Base-by-base conservation (phyloP, 2,888 invertebrate species). In the Congeria kusceri region DNA sequence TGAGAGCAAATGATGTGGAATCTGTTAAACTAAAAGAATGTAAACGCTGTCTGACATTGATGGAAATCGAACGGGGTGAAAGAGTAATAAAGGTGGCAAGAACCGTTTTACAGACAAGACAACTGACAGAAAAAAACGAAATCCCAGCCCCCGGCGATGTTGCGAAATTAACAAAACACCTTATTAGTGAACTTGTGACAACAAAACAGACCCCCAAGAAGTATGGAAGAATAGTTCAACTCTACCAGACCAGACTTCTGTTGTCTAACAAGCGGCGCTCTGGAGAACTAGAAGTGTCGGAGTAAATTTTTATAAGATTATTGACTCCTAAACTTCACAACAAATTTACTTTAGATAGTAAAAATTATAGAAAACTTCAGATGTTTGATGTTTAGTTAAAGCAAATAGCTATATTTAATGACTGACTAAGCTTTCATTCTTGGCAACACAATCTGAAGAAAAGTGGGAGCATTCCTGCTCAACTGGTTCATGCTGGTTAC, bases 1-100 rank as follows among this genome's bases (percentile, higher is more conserved):
- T 68, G 56, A 75, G 62, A 23, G 23, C 23, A 25, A 56, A 28
- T 15, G 69, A 56, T 32, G 28, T 25, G 18, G 46, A 18, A 15
- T 29, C 27, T n/a, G 28, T 13, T 23, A 46, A 32, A 61, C 3
- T 28, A 27, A 29, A 61, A 25, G 11, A 47, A n/a, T 77, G 73
- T 27, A 61, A 73, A 46, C 27, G 59, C 18, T 64, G 77, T 18
- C 49, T 73, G 18, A 59, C 58, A 62, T 65, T 77, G 11, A 78
- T 81, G 63, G 25, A 67, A n/a, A 65, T 75, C 3, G 68, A 78
- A 46, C 78, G 77, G 70, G 44, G n/a, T 25, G 77, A 75, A 39
- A 74, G 58, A 27, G 71, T 77, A 3, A 71, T 61, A 13, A 68
- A 46, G 23, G 11, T 78, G 9, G 81, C 81, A 20, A 57, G 75